Evolutionary conservation across 1,140 invertebrate species (phyloP).

Genomic region (Magallana gigas): DNA sequence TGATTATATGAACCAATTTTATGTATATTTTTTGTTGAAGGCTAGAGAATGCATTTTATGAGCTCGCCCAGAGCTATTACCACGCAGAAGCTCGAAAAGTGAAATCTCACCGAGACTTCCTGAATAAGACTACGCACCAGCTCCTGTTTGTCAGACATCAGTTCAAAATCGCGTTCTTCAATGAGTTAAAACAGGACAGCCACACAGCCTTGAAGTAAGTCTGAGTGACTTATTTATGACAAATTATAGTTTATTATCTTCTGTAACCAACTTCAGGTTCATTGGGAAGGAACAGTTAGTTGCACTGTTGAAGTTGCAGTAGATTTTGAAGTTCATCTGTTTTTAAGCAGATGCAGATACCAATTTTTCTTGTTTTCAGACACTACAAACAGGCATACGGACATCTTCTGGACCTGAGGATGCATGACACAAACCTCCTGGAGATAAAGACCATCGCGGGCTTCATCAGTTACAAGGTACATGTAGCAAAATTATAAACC

Average conservation of each 20-base stretch:
- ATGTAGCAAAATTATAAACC: too few species aligned
- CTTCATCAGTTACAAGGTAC: constrained; percentile 96
- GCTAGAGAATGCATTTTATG: constrained; percentile 95
- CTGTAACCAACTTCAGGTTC: too few species aligned
- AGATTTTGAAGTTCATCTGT: not conserved
- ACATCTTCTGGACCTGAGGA: constrained; percentile 91
- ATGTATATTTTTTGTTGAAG: constrained; percentile 70
- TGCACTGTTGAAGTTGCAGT: too few species aligned
- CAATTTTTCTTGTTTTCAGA: constrained; percentile 80
- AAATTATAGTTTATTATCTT: too few species aligned
- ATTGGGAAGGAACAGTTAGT: too few species aligned
- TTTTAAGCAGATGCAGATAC: constrained; percentile 21
- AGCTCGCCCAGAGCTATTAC: constrained; percentile 95
- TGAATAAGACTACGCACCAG: constrained; percentile 94
- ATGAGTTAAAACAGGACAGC: constrained; percentile 94
- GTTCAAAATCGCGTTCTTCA: constrained; percentile 98
- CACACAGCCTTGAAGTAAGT: constrained; percentile 92
- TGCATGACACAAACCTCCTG: constrained; percentile 92
- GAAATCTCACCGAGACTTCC: constrained; percentile 92
- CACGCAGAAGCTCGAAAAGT: constrained; percentile 92
- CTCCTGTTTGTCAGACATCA: constrained; percentile 96
- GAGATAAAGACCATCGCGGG: constrained; percentile 97
- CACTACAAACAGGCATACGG: constrained; percentile 96
- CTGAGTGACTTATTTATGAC: too few species aligned
- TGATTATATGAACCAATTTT: too few species aligned